Conservation (phyloP, 2,797 vertebrate species). For the Myioborus miniatus region DNA sequence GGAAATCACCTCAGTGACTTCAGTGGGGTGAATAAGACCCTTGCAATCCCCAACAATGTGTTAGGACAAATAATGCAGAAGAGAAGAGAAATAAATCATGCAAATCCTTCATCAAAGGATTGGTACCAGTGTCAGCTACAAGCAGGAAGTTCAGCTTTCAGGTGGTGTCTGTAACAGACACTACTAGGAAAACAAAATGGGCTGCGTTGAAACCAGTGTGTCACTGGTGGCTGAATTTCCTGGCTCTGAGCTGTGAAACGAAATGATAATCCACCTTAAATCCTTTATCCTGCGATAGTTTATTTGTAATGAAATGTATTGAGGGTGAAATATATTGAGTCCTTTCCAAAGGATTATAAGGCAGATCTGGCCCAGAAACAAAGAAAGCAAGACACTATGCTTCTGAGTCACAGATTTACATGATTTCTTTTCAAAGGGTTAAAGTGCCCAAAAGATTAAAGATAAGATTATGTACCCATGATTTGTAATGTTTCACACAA, state of each 20-base stretch:
- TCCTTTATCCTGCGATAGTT: neutral
- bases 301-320: neutral
- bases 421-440: neutral
- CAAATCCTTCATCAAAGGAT: neutral
- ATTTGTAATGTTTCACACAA: neutral
- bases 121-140: neutral
- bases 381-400: neutral
- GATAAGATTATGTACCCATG: neutral
- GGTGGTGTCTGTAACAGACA: neutral
- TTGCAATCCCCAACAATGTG: neutral
- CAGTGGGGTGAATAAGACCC: neutral
- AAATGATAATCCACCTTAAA: neutral
- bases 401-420: neutral
- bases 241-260: neutral
- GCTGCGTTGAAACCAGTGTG: neutral
- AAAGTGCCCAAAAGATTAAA: neutral
- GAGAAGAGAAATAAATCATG: neutral
- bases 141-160: neutral
- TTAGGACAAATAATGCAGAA: neutral
- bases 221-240: neutral
- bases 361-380: neutral
- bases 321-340: neutral
- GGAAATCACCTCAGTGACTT: neutral
- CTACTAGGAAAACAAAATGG: neutral
- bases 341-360: neutral